phyloP scores from a whole-genome alignment of 2,113 vertebrate species.

The Picathartes gymnocephalus region DNA sequence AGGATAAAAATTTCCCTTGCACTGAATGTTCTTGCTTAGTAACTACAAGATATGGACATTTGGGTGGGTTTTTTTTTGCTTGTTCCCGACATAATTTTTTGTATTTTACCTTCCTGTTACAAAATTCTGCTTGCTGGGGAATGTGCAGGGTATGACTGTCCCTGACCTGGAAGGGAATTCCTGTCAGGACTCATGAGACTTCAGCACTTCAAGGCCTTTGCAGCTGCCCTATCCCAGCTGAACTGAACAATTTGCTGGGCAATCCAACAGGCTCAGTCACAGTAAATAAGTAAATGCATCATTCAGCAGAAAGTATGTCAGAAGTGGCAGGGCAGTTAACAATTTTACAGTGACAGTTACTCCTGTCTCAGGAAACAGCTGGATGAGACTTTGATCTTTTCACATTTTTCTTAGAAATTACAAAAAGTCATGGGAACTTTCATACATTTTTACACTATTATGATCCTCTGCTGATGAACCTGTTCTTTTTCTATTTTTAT shows the following conservation, averaged over 20 bases:
- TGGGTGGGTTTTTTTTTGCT: not conserved
- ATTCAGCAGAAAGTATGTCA: not conserved
- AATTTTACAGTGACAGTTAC: not conserved
- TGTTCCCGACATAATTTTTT: not conserved
- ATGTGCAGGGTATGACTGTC: not conserved
- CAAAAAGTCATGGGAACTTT: not conserved
- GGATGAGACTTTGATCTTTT: not conserved
- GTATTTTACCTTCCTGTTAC: not conserved
- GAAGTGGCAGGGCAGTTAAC: not conserved
- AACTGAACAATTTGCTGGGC: not conserved
- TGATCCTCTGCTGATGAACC: not conserved
- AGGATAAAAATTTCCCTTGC: not conserved
- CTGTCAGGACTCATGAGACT: not conserved
- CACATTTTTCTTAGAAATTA: not conserved
- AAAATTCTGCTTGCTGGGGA: not conserved
- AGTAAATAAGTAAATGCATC: not conserved
- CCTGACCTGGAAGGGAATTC: slow-evolving; percentile 13
- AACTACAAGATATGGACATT: not conserved
- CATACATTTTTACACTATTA: not conserved
- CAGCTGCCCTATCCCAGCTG: not conserved
- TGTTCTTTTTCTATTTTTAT: not conserved
- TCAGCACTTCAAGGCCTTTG: not conserved
- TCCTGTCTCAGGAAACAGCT: not conserved
- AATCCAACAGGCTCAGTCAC: not conserved
- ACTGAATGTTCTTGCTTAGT: not conserved